These are phyloP conservation scores for Muscicapa striata DNA, from an alignment of 2,797 vertebrate genomes.

Conservation along the genomic window DNA sequence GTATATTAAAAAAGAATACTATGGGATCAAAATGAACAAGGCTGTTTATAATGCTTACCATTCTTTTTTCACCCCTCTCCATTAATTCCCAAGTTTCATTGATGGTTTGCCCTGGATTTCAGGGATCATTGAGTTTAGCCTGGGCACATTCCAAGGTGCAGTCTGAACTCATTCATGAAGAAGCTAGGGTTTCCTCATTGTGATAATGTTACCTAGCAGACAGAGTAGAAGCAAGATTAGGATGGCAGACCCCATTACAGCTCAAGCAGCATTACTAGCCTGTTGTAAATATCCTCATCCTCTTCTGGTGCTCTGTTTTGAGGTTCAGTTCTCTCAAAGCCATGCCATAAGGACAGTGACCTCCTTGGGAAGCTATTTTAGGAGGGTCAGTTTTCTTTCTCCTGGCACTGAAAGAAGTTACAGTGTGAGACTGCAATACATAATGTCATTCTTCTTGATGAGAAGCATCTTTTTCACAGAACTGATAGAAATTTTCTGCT, in stretches of 20 bases:
- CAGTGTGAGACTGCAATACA: neutral
- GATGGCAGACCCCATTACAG: neutral
- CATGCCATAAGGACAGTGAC: neutral
- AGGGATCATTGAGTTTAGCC: neutral
- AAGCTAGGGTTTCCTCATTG: neutral
- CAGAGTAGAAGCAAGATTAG: neutral
- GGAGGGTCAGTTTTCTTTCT: neutral
- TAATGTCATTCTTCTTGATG: neutral
- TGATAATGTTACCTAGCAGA: neutral
- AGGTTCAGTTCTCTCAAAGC: neutral
- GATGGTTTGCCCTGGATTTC: neutral
- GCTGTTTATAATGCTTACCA: neutral
- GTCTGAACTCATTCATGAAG: neutral
- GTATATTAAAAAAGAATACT: neutral
- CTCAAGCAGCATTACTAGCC: neutral
- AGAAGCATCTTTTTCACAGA: neutral
- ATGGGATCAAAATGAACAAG: neutral
- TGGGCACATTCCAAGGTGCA: neutral
- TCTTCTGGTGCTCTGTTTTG: neutral
- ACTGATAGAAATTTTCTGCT: neutral
- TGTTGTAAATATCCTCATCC: neutral
- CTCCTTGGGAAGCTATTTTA: neutral
- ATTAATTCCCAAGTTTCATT: neutral
- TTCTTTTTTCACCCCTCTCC: accelerated
- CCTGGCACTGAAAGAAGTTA: neutral